A percentile compares a stretch with the other conserved stretches of the same genome.
Evolutionary conservation across 2,113 vertebrate species (phyloP).

Genomic region (Perca flavescens): DNA sequence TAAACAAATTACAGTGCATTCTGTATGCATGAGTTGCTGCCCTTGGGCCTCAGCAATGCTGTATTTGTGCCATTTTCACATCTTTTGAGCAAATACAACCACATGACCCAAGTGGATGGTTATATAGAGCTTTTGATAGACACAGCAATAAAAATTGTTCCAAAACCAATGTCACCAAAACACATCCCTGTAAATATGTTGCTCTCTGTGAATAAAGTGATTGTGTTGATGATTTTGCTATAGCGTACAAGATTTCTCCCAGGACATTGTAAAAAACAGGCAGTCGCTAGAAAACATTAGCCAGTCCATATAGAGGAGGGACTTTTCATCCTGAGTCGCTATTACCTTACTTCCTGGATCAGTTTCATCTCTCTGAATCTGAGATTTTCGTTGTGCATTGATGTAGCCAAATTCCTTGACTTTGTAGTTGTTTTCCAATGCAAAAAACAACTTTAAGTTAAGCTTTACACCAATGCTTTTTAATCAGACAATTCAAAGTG

Average conservation of each 20-base stretch:
- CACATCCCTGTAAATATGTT: background rate
- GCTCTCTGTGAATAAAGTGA: background rate
- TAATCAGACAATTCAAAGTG: too few species aligned
- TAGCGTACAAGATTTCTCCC: background rate
- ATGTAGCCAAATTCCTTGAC: background rate
- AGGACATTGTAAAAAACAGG: too few species aligned
- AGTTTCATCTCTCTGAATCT: background rate
- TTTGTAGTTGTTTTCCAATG: background rate
- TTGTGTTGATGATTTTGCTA: background rate
- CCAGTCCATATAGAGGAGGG: background rate
- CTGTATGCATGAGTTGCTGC: conserved; percentile 55
- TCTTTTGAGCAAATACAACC: conserved; percentile 42
- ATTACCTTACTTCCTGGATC: background rate
- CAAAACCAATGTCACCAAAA: background rate
- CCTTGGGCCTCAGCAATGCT: conserved; percentile 34
- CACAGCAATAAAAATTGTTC: background rate
- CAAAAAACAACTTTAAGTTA: background rate
- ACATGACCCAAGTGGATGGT: conserved; percentile 1
- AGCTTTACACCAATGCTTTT: background rate
- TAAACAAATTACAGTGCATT: conserved; percentile 62
- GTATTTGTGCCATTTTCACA: conserved; percentile 40
- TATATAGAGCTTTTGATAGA: conserved; percentile 4
- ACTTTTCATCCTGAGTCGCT: background rate
- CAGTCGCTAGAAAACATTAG: too few species aligned
- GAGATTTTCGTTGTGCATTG: background rate